phyloP scores from a whole-genome alignment of 2,113 vertebrate genomes.

The Myodes glareolus region DNA sequence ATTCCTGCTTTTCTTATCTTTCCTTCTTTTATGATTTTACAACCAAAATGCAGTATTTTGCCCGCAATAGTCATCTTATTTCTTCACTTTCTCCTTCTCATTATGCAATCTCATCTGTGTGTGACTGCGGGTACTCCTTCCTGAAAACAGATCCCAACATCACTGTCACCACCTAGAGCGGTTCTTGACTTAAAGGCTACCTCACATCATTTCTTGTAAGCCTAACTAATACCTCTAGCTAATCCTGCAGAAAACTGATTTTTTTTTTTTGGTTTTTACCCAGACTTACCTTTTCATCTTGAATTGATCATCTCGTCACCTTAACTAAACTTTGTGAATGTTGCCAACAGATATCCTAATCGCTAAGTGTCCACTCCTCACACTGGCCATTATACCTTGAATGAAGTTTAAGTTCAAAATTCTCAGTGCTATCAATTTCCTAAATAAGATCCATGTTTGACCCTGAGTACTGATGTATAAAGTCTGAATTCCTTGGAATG shows the following conservation, averaged over 20 bases:
- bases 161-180: background rate
- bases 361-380: background rate
- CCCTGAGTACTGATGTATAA: background rate
- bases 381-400: background rate
- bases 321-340: background rate
- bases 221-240: background rate
- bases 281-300: background rate
- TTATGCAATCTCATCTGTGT: background rate
- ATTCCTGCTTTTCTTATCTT: background rate
- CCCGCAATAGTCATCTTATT: background rate
- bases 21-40: background rate
- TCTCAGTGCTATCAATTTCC: background rate
- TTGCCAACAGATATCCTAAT: background rate
- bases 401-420: slow-evolving; percentile 36
- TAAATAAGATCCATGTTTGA: background rate
- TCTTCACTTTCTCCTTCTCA: background rate
- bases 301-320: background rate
- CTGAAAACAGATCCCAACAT: background rate
- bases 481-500: background rate
- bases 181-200: background rate
- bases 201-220: background rate
- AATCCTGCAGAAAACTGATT: background rate
- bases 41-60: background rate
- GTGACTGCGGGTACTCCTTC: background rate
- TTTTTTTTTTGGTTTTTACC: background rate